Evolutionary conservation across 2,113 vertebrate species (phyloP).

Genomic region (Cephalopterus ornatus): DNA sequence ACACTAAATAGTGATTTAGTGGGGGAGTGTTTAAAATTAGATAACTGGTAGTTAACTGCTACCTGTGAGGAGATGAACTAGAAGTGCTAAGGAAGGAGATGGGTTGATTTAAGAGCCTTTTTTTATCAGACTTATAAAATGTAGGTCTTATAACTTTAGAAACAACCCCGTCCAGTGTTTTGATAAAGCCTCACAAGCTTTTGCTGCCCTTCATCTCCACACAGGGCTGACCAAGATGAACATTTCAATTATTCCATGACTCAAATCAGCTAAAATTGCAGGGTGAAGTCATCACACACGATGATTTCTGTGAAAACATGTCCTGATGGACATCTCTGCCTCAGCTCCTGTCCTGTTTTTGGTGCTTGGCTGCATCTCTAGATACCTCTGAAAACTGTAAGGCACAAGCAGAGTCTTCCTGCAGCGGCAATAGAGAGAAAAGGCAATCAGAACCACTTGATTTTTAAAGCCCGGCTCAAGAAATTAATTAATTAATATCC

Average conservation of each 20-base stretch:
- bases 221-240: neutral
- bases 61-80: neutral
- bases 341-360: neutral
- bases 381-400: neutral
- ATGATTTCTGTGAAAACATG: neutral
- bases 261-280: neutral
- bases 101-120: neutral
- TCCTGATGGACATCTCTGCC: neutral
- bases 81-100: neutral
- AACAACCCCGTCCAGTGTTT: neutral
- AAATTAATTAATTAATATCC: neutral
- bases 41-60: constrained; percentile 28
- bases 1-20: neutral
- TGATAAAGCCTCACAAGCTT: neutral
- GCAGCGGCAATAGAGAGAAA: neutral
- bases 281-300: neutral
- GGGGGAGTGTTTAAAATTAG: constrained; percentile 28
- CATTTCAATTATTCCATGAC: neutral
- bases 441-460: neutral
- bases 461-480: neutral
- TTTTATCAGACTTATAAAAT: neutral
- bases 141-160: neutral
- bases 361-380: neutral
- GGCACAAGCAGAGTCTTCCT: neutral
- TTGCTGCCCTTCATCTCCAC: neutral